Conservation (phyloP, 1,140 invertebrate species). For the Phocides pigmalion region DNA sequence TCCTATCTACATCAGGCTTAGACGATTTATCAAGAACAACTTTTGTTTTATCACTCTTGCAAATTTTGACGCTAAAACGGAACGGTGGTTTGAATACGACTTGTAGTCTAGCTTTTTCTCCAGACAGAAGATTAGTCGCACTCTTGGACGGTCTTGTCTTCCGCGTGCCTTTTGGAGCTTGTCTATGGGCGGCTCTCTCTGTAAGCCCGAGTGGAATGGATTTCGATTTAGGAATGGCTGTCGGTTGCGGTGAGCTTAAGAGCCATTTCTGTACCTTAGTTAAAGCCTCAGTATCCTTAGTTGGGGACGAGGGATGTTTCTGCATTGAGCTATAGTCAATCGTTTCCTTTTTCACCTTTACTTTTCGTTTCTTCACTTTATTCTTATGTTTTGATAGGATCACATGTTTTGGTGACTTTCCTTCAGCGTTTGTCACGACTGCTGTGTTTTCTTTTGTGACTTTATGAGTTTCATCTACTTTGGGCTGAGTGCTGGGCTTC, state of each 20-base stretch:
- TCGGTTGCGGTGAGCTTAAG: constrained; percentile 87
- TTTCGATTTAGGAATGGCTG: constrained; percentile 87
- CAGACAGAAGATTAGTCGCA: constrained; percentile 80
- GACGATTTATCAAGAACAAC: constrained; percentile 81
- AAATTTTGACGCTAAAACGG: constrained; percentile 91
- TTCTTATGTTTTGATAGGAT: constrained; percentile 78
- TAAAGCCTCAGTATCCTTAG: constrained; percentile 87
- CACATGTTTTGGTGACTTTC: constrained; percentile 77
- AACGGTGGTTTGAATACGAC: constrained; percentile 94
- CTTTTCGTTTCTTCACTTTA: constrained; percentile 76
- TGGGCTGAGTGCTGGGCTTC: constrained; percentile 64
- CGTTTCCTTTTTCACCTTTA: constrained; percentile 87
- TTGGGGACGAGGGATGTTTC: constrained; percentile 79
- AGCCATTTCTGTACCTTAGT: constrained; percentile 94
- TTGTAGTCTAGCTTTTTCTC: constrained; percentile 88
- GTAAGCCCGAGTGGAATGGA: constrained; percentile 88
- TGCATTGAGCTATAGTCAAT: constrained; percentile 90
- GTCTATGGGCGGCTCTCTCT: constrained; percentile 65
- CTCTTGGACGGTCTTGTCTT: constrained; percentile 81
- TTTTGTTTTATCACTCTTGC: constrained; percentile 85
- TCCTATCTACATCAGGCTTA: constrained; percentile 74
- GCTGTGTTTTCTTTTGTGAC: constrained; percentile 68
- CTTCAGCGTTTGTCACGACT: constrained; percentile 72
- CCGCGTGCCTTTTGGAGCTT: constrained; percentile 62
- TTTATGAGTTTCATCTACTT: constrained; percentile 66